Conservation (phyloP, 1,140 invertebrate genomes). For the Carcinoscorpius rotundicauda region DNA sequence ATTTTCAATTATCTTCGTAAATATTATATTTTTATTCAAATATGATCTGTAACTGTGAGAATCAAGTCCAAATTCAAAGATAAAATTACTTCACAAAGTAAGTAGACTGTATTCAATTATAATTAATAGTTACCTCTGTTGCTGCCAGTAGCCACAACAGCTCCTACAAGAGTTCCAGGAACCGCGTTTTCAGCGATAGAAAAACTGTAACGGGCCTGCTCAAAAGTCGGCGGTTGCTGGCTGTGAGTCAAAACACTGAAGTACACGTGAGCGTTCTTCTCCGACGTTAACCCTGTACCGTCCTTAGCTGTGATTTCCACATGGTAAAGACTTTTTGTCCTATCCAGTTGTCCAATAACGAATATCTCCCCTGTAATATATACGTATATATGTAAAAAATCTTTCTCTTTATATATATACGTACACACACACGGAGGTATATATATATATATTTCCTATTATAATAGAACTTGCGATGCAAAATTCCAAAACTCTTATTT, state of each 20-base stretch:
- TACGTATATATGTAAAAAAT: too few relatives aligned
- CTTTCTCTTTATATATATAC: too few relatives aligned
- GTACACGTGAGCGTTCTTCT: conserved; percentile 53
- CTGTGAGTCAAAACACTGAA: conserved; percentile 50
- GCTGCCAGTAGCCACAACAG: conserved; percentile 53
- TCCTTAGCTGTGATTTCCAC: conserved; percentile 79
- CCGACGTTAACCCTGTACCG: conserved; percentile 62
- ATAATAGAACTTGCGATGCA: too few relatives aligned
- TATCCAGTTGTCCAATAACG: conserved; percentile 46
- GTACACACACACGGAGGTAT: too few relatives aligned
- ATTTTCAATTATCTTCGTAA: too few relatives aligned
- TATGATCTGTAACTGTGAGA: too few relatives aligned
- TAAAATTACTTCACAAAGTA: too few relatives aligned
- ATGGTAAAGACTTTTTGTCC: conserved; percentile 41
- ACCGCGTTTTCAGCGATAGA: conserved; percentile 62
- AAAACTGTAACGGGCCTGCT: conserved; percentile 65
- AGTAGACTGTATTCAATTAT: too few relatives aligned
- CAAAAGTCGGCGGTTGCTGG: conserved; percentile 62
- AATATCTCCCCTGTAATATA: conserved; percentile 36
- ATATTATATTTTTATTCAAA: too few relatives aligned
- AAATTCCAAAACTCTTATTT: too few relatives aligned
- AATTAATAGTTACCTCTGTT: conserved; percentile 40
- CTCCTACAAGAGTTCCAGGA: conserved; percentile 57
- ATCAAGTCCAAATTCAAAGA: too few relatives aligned
- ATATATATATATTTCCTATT: too few relatives aligned